These are phyloP conservation scores for Gymnorhina tibicen DNA, from an alignment of 2,113 vertebrate species.

Conservation along the genomic window DNA sequence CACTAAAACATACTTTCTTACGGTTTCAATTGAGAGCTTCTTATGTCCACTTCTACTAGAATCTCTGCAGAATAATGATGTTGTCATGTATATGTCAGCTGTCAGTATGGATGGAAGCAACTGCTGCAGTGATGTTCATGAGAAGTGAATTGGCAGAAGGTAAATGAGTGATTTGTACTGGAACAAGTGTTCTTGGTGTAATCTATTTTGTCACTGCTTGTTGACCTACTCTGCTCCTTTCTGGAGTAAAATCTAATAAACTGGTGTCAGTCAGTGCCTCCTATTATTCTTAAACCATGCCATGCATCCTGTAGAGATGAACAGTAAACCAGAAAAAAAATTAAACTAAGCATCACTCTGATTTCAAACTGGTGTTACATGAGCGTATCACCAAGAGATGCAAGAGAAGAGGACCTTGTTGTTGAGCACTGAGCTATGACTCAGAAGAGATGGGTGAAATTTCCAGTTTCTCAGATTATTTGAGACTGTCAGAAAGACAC, in stretches of 20 bases:
- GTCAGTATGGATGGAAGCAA: neutral
- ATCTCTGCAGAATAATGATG: neutral
- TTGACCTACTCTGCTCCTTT: neutral
- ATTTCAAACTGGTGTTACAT: neutral
- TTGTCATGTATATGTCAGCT: neutral
- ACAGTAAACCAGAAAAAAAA: neutral
- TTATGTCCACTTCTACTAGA: neutral
- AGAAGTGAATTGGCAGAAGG: constrained; percentile 12
- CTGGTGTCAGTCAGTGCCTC: neutral
- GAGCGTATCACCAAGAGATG: neutral
- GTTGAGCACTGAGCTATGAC: neutral
- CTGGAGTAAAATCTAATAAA: neutral
- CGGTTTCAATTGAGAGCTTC: neutral
- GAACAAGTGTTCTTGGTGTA: neutral
- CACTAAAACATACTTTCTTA: neutral
- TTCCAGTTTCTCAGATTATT: neutral
- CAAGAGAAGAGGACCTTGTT: neutral
- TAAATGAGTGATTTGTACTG: neutral
- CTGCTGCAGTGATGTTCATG: neutral
- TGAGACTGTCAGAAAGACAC: neutral
- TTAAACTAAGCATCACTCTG: neutral
- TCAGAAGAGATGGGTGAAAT: neutral
- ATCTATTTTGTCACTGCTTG: neutral
- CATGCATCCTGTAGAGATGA: neutral
- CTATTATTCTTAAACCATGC: neutral